A percentile compares a stretch with the other conserved stretches of the same genome.
Conservation (phyloP, 30 jellyfish, hydroid and myxozoan genomes). For the Cassiopea andromeda region DNA sequence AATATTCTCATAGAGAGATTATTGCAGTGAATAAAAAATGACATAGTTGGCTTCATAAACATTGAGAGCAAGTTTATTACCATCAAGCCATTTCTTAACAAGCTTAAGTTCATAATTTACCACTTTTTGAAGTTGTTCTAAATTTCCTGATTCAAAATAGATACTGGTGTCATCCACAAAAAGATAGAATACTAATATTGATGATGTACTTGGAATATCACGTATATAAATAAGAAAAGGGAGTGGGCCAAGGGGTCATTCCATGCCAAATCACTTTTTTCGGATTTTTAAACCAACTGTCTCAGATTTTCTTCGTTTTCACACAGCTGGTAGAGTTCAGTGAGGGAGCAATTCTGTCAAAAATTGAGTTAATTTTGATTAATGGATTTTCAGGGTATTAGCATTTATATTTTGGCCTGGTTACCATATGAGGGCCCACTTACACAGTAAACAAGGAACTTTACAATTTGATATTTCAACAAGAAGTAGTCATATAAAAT, state of each 20-base stretch:
- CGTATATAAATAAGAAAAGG: constrained; percentile 42
- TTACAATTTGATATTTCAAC: too few species aligned
- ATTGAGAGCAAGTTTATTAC: constrained; percentile 67
- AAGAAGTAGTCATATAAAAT: too few species aligned
- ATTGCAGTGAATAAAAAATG: constrained; percentile 42
- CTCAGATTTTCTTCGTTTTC: too few species aligned
- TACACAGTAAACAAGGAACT: too few species aligned
- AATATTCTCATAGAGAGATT: constrained; percentile 23
- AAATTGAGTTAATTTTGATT: too few species aligned
- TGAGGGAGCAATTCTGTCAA: too few species aligned
- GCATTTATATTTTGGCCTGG: too few species aligned
- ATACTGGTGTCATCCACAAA: constrained; percentile 78
- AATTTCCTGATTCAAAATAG: constrained; percentile 40
- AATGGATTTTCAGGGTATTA: too few species aligned
- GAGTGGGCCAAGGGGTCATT: constrained; percentile 49
- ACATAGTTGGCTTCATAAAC: constrained; percentile 50
- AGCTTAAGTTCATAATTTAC: constrained; percentile 66
- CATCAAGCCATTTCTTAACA: constrained; percentile 67
- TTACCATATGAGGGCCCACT: too few species aligned
- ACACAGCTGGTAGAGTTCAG: too few species aligned
- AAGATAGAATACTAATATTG: constrained; percentile 22
- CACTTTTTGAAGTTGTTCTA: constrained; percentile 35
- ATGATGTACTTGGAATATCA: constrained; percentile 50
- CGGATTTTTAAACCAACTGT: too few species aligned
- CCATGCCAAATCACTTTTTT: too few species aligned